Base-by-base conservation (phyloP, 2,888 invertebrate genomes). In the Vannuccia rotundouncinata region DNA sequence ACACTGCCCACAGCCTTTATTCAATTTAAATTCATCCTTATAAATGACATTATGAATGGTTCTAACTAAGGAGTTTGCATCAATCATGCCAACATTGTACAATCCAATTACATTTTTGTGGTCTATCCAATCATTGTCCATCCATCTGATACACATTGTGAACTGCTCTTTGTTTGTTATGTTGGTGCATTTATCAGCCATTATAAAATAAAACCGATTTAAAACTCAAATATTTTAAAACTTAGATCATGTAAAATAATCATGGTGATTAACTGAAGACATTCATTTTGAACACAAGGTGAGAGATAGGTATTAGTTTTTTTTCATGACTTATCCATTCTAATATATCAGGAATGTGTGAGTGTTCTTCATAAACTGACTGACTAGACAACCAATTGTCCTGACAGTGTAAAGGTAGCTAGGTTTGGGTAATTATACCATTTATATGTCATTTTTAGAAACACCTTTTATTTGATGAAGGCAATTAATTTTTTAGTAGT, bases 21-120 rank as follows among this genome's bases (percentile, higher is more conserved):
- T 66, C 66, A 66, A 66, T 22, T 66, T 66, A 66, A 22, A 66
- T 66, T 66, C 66, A 66, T 66, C 66, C 66, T 66, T 66, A 66
- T 66, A 66, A 66, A n/a, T 17, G 17, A 66, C 66, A 66, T 66
- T 27, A 66, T 66, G 66, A 66, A 66, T 66, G 66, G 66, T 66
- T 13, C 66, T 66, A 66, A 66, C 66, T n/a, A 66, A 27, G 66
- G 66, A 66, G 66, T 66, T 22, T 66, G 66, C 66, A 66, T 66
- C 66, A 66, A 66, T 66, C 66, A 27, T 66, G 66, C 66, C 66
- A 66, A 66, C 66, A 66, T 66, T 66, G 66, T 66, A 66, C 66
- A 66, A 66, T 2, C 66, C 66, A 66, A 22, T 66, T 66, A 66
- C 66, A 66, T 66, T 66, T 66, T 66, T 27, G 66, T 66, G 66